Base-by-base conservation (phyloP, 1,140 invertebrate species). In the Bombus affinis region DNA sequence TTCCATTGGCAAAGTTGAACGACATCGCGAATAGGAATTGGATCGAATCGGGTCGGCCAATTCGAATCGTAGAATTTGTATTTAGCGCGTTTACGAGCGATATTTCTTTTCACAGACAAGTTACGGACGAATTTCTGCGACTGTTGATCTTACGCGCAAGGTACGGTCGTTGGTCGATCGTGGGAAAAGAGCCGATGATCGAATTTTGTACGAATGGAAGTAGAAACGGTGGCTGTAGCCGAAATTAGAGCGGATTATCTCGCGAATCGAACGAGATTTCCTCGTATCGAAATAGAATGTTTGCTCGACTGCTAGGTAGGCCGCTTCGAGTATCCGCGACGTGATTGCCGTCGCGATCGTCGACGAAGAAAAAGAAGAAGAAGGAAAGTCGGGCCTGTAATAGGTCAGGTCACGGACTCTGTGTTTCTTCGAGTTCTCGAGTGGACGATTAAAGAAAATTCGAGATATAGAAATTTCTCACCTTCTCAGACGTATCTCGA, bases 201-300 rank as follows among this genome's bases (percentile, higher is more conserved):
- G 13, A 15, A n/a, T 65, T 32, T 65, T 6, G 35, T 25, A 35
- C 18, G 66, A 68, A 35, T 1, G 18, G 18, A 68, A 5, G 18
- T 22, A 37, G 15, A 25, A 22, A 37, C 18, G 62, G 28, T 15
- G 72, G 42, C 15, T 13, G 71, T 66, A 66, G 37, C 42, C 81
- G 72, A 83, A 83, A 83, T 83, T 83, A 73, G 62, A 83, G 32
- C 62, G 35, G 44, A 62, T 83, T 83, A 83, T 68, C 62, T 44
- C 81, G 73, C 6, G 62, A 68, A 83, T 83, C 62, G 73, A 82
- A 75, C 72, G 53, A 77, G 62, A 68, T 76, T 57, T 77, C 73
- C 32, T 12, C 44, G 59, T 57, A 77, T 83, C 73, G 62, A 77
- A 77, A 83, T 77, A 77, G 73, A 77, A 83, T 57, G 81, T 75